These are phyloP conservation scores for Trichogramma dendrolimi DNA, from an alignment of 2,888 invertebrate species.

Conservation along the genomic window DNA sequence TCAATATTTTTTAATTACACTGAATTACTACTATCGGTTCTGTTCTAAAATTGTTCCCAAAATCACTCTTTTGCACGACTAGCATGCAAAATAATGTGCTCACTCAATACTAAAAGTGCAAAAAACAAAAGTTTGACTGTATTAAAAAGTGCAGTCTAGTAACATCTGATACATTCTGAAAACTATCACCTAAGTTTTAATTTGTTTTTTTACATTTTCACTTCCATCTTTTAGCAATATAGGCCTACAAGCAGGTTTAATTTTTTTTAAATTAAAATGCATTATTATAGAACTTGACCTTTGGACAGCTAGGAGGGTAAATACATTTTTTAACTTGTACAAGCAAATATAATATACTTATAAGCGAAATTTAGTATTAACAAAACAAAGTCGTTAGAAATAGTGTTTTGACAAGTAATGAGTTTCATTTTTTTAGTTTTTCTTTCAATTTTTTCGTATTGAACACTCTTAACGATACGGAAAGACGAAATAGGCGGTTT, in stretches of 20 bases:
- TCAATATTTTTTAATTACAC: no score
- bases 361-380: no score
- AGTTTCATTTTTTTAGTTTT: no score
- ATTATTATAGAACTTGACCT: no score
- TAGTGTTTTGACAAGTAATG: no score
- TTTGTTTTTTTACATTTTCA: not conserved
- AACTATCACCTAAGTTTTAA: not conserved
- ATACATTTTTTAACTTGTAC: no score
- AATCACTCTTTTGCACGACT: constrained; percentile 17
- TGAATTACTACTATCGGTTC: not conserved
- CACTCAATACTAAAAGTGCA: not conserved
- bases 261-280: not conserved
- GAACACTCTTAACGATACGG: no score
- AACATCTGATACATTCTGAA: not conserved
- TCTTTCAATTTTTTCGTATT: no score
- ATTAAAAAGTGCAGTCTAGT: not conserved
- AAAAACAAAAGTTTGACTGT: not conserved
- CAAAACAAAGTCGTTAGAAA: no score
- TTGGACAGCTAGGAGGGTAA: no score
- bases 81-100: constrained; percentile 12
- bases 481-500: no score
- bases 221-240: not conserved
- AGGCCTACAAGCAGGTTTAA: not conserved
- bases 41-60: constrained; percentile 26
- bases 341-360: no score